Base-by-base conservation (phyloP, 2,888 invertebrate species). In the Calameuta pallipes region DNA sequence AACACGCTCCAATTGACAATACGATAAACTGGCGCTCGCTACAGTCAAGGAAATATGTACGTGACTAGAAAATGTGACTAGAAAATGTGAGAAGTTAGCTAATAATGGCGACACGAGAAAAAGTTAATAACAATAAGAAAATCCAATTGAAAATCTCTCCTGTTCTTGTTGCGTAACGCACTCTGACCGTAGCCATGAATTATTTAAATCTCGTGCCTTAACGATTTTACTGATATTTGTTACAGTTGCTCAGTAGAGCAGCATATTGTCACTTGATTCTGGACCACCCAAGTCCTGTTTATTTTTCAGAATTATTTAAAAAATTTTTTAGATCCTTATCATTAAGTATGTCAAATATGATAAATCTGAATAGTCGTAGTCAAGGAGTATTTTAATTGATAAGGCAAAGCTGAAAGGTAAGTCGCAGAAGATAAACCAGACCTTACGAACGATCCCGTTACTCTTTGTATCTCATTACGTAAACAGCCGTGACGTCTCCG, bases 101-200 rank as follows among this genome's bases (percentile, higher is more conserved):
- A n/a, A n/a, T 6, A 15, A 15, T 6, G 15, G 15, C 0, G 9
- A 23, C 23, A 56, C 15, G 6, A 56, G 0, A 56, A 56, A 56
- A 56, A 56, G 9, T 56, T 6, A 56, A 56, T 56, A 56, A 23
- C 23, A 23, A 56, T 56, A 56, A 56, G 41, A 56, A 56, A 56
- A 56, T 6, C 0, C 41, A 36, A 11, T 36, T 56, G 23, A 30
- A 71, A 71, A 71, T 33, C 71, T 31, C 15, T 33, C 31, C 71
- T 71, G 71, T 31, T 37, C 37, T 37, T 3, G 71, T 33, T 71
- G 71, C 71, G 71, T 31, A 33, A 71, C 71, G 71, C 71, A 71
- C 33, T 71, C 31, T 71, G 71, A 30, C 71, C 71, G 71, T 71
- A 71, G 33, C 71, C 71, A 33, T 71, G 71, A 71, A 71, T 33